Conservation (phyloP, 1,140 invertebrate species). For the Lucilia cuprina region DNA sequence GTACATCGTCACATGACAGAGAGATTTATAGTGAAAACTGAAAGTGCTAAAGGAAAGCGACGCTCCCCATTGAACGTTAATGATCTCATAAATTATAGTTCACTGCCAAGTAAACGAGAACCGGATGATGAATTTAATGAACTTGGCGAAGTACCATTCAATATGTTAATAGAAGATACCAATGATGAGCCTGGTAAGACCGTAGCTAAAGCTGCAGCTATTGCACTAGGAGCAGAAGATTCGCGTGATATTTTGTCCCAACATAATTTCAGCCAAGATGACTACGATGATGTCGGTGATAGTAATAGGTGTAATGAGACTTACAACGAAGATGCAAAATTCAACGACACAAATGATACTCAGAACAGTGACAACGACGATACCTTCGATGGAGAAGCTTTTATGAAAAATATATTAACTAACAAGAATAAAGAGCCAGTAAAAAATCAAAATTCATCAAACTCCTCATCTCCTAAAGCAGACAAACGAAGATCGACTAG, state of each 20-base stretch:
- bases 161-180: conserved; percentile 12
- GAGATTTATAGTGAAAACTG: conserved; percentile 36
- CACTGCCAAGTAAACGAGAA: conserved; percentile 19
- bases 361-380: neutral
- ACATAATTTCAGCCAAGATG: neutral
- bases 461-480: neutral
- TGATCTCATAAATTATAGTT: neutral
- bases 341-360: neutral
- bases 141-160: neutral
- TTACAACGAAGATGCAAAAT: neutral
- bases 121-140: conserved; percentile 13
- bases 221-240: conserved; percentile 8
- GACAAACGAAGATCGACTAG: neutral
- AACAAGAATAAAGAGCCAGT: neutral
- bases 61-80: neutral
- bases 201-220: neutral
- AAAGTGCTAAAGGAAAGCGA: neutral
- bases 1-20: conserved; percentile 41
- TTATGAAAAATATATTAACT: conserved; percentile 5
- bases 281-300: neutral
- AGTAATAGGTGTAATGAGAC: neutral
- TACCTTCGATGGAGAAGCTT: conserved; percentile 4
- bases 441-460: neutral
- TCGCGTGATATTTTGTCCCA: neutral
- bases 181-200: neutral